Base-by-base conservation (phyloP, 1,140 invertebrate species). In the Venturia canescens region DNA sequence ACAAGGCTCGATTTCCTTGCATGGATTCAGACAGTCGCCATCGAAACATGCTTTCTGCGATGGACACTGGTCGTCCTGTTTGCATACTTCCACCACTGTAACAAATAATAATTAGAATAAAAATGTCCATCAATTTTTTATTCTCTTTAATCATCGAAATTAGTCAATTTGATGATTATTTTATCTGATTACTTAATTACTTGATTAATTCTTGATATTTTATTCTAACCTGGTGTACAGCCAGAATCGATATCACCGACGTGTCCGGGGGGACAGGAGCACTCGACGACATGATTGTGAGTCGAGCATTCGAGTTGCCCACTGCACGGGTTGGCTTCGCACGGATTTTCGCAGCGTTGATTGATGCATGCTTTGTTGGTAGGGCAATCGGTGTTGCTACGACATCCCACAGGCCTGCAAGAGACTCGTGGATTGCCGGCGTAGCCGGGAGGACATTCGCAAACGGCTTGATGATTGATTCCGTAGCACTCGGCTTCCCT, bases 11-110 rank as follows among this genome's bases (percentile, higher is more conserved):
- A 95, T 95, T 44, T 94, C 94, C 38, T 93, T 91, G 84, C 97
- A 98, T 9, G 97, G 97, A 91, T 98, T 97, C 7, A 96, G 93
- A 87, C 97, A 98, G 81, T 95, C 93, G 15, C 94, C 93, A 66
- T 96, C 93, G 78, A 98, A 94, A 87, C 97, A 98, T 0, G 96
- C 96, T 7, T 94, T 95, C 85, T 96, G 95, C 7, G 94, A 94
- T 82, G 96, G 96, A 90, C 97, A 98, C 66, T 98, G 96, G 0
- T 93, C 92, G 86, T 98, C 97, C 27, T 93, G 93, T 85, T 93
- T 93, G 87, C 97, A 98, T 83, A 94, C 94, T 53, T 92, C 91
- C 84, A 92, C 92, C 7, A 92, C 92, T 93, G 74, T 23, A 85
- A 84, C 7, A 69, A 29, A 34, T 63, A 74, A 16, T 60, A 18